phyloP scores from a whole-genome alignment of 2,888 invertebrate species.

The Melieria crassipennis region DNA sequence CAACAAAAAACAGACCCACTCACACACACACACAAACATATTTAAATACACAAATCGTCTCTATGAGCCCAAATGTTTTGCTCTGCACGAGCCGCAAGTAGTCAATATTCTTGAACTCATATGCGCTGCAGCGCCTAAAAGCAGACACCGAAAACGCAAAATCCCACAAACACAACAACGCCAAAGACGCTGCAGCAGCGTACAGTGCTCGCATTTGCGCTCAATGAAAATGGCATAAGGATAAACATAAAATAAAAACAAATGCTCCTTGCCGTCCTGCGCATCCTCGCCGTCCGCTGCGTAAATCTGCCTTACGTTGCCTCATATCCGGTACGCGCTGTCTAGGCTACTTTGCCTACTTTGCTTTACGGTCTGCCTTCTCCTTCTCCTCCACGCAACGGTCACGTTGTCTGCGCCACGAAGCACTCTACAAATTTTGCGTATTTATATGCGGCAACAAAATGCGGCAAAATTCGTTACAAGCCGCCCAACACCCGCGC shows the following conservation, averaged over 20 bases:
- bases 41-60: background rate
- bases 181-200: background rate
- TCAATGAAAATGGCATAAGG: slow-evolving; percentile 30
- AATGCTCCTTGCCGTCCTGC: background rate
- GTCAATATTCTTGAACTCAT: background rate
- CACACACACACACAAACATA: background rate
- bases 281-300: too few species aligned
- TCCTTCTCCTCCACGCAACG: background rate
- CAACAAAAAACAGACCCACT: background rate
- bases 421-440: slow-evolving; percentile 27
- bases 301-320: background rate
- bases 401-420: background rate
- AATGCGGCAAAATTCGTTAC: slow-evolving; percentile 30
- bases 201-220: background rate
- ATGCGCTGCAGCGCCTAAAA: background rate
- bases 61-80: background rate
- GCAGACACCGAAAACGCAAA: background rate
- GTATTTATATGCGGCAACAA: slow-evolving; percentile 29
- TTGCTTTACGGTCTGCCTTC: background rate
- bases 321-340: background rate
- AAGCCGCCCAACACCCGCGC: too few species aligned
- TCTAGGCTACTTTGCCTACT: too few species aligned
- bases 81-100: slow-evolving; percentile 1
- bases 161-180: background rate
- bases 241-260: slow-evolving; percentile 33